These are phyloP conservation scores for Margarornis squamiger DNA, from an alignment of 2,797 vertebrate species.

Conservation along the genomic window DNA sequence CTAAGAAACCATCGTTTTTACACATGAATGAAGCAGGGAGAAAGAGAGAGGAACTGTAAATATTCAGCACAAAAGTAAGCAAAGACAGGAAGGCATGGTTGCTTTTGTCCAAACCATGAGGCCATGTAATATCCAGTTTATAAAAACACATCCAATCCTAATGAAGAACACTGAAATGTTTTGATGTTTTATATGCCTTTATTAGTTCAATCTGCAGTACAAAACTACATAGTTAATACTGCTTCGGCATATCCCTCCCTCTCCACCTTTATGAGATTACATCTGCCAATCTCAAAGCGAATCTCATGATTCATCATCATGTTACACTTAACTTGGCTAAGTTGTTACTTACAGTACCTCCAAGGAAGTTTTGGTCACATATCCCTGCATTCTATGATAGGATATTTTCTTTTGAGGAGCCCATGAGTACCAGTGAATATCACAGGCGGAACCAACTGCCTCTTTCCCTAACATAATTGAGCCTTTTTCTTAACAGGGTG, in stretches of 20 bases:
- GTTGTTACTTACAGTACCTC: not conserved
- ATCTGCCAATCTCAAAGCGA: not conserved
- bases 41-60: not conserved
- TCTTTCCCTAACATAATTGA: not conserved
- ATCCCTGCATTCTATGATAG: not conserved
- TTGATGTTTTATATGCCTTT: accelerated
- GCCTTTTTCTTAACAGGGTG: not conserved
- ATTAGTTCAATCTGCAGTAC: not conserved
- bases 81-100: not conserved
- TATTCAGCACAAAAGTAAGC: not conserved
- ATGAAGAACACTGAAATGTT: not conserved
- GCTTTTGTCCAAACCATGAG: not conserved
- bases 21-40: not conserved
- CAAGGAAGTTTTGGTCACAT: not conserved
- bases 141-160: not conserved
- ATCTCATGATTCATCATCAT: not conserved
- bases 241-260: not conserved
- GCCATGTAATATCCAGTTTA: not conserved
- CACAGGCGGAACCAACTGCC: not conserved
- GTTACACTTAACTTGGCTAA: not conserved
- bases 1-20: not conserved
- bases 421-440: not conserved
- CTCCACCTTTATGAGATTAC: not conserved
- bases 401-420: not conserved
- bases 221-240: not conserved